These are phyloP conservation scores for Thamnaconus septentrionalis DNA, from an alignment of 2,113 vertebrate genomes.

Conservation along the genomic window DNA sequence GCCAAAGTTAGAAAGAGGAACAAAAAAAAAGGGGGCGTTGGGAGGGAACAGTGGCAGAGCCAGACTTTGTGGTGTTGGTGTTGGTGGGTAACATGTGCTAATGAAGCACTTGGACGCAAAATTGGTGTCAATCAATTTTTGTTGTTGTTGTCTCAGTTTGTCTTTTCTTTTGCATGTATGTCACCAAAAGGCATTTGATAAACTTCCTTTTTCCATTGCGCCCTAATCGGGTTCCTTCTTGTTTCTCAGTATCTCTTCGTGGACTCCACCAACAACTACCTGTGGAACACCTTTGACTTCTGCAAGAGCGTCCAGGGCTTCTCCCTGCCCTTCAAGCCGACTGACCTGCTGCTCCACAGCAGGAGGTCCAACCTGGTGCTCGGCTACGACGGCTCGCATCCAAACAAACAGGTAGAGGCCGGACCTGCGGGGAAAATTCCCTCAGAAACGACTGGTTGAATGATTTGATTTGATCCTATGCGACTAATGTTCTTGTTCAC, in stretches of 20 bases:
- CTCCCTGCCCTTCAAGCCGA: slow-evolving; percentile 87
- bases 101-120: no score
- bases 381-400: slow-evolving; percentile 90
- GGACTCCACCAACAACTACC: slow-evolving; percentile 84
- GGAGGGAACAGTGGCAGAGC: slow-evolving; percentile 1
- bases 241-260: slow-evolving; percentile 89
- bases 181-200: neutral
- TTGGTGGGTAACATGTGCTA: no score
- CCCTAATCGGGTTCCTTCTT: neutral
- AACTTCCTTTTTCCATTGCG: neutral
- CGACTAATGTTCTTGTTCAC: no score
- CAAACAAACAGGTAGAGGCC: slow-evolving; percentile 88
- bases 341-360: slow-evolving; percentile 90
- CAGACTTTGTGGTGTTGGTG: neutral
- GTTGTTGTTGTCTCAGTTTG: no score
- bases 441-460: no score
- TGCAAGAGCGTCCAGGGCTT: slow-evolving; percentile 87
- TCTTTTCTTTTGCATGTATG: no score
- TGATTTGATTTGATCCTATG: no score
- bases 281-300: slow-evolving; percentile 96
- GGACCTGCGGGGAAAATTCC: no score
- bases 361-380: slow-evolving; percentile 83
- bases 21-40: slow-evolving; percentile 4
- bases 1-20: slow-evolving; percentile 3
- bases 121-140: no score